phyloP scores from a whole-genome alignment of 2,888 invertebrate species.

The Ennomos fuscantarius region DNA sequence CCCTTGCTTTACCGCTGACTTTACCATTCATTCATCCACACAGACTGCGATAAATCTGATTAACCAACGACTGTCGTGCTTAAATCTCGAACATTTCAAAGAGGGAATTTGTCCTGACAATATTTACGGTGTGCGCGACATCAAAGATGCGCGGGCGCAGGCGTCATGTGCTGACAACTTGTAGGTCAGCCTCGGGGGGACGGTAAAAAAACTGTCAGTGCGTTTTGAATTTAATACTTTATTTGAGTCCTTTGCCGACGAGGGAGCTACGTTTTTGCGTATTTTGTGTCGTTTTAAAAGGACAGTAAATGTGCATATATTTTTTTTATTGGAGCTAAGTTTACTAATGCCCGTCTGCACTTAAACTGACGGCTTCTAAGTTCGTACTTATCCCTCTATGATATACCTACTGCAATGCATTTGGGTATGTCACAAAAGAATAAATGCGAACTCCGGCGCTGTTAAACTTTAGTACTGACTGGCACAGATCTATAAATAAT shows the following conservation, averaged over 20 bases:
- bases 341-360: too few species aligned
- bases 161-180: conserved; percentile 58
- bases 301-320: conserved; percentile 12
- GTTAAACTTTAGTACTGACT: too few species aligned
- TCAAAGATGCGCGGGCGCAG: conserved; percentile 56
- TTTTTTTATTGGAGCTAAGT: not conserved
- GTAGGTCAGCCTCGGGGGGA: conserved; percentile 74
- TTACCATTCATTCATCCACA: conserved; percentile 50
- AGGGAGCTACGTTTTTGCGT: conserved; percentile 42
- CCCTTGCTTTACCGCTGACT: conserved; percentile 16
- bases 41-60: conserved; percentile 71
- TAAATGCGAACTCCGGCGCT: too few species aligned
- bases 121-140: conserved; percentile 70
- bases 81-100: conserved; percentile 72
- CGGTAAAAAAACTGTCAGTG: conserved; percentile 67
- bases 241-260: conserved; percentile 51
- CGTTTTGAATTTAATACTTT: conserved; percentile 80
- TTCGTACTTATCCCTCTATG: too few species aligned
- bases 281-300: conserved; percentile 34
- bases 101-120: conserved; percentile 80
- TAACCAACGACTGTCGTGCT: conserved; percentile 58
- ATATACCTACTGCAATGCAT: too few species aligned
- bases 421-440: too few species aligned
- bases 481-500: too few species aligned
- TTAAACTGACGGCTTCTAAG: too few species aligned